Base-by-base conservation (phyloP, 2,888 invertebrate genomes). In the Blomia tropicalis region DNA sequence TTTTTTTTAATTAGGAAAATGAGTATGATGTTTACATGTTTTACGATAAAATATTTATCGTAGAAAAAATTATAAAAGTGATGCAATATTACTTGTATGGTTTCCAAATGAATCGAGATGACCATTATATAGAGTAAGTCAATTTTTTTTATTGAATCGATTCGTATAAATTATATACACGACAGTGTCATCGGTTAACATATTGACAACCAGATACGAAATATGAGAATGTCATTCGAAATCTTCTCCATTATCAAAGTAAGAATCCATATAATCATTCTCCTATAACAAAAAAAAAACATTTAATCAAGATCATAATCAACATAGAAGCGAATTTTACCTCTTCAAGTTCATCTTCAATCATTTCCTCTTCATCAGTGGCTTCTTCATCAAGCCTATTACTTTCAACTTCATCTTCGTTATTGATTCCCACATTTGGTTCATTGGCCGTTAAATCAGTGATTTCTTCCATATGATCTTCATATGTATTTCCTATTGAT, bases 201-300 rank as follows among this genome's bases (percentile, higher is more conserved):
- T 2, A n/a, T 32, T 32, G 14, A 3, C 41, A 41, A 41, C 14
- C 14, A 7, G 32, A 7, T 19, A 41, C 41, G 5, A n/a, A n/a
- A n/a, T n/a, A n/a, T n/a, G n/a, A n/a, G n/a, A n/a, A n/a, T n/a
- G n/a, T n/a, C n/a, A n/a, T n/a, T n/a, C n/a, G n/a, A n/a, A 56
- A 32, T 36, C 56, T 25, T 56, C 56, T 2, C 56, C 56, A 36
- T 56, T 56, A 31, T 56, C 56, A 31, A 56, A 56, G 23, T 56
- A 36, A n/a, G 56, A 3, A 2, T 56, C 36, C 56, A 56, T 56
- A 25, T 56, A 56, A 36, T 56, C 56, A 11, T 56, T 56, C 11
- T 56, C 56, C 29, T 56, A 23, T n/a, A 14, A 23, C 22, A 31
- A 14, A 2, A n/a, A 56, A 30, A 27, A 14, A 3, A 2, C 1